Conservation (phyloP, 2,113 vertebrate species). For the Merops nubicus region DNA sequence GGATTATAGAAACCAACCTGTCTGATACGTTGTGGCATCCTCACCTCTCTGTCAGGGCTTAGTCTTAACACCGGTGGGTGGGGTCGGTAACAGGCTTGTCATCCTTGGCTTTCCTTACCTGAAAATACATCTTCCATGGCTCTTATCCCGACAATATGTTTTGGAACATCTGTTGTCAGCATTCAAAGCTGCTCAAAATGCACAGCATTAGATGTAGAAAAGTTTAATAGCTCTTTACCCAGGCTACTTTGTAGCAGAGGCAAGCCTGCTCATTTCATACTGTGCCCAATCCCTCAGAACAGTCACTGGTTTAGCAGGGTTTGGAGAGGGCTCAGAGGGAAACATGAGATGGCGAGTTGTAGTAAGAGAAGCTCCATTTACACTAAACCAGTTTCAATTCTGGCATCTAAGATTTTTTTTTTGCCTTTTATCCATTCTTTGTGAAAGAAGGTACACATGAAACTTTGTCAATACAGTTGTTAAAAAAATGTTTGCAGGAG, state of each 20-base stretch:
- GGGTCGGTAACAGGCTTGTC: background rate
- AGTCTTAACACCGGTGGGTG: background rate
- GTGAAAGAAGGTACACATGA: background rate
- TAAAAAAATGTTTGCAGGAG: background rate
- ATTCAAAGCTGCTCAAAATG: background rate
- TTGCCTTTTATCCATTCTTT: background rate
- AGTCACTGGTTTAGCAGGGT: background rate
- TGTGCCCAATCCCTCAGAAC: background rate
- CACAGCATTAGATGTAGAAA: background rate
- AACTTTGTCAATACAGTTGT: background rate
- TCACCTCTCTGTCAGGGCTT: background rate
- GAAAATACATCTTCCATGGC: background rate
- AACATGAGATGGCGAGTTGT: accelerated
- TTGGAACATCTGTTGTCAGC: background rate
- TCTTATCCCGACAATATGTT: background rate
- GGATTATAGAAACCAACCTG: slow-evolving; percentile 41
- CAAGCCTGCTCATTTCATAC: background rate
- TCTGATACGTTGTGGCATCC: slow-evolving; percentile 3
- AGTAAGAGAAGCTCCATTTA: background rate
- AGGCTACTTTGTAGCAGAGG: background rate
- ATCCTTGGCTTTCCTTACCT: background rate
- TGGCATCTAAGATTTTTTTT: background rate
- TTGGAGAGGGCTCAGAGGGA: background rate
- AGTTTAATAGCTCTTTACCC: background rate
- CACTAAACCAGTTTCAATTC: background rate